Evolutionary conservation across 2,113 vertebrate species (phyloP), one percentile per base, ranked within the genome.

Genomic region (Oncorhynchus gorbuscha): DNA sequence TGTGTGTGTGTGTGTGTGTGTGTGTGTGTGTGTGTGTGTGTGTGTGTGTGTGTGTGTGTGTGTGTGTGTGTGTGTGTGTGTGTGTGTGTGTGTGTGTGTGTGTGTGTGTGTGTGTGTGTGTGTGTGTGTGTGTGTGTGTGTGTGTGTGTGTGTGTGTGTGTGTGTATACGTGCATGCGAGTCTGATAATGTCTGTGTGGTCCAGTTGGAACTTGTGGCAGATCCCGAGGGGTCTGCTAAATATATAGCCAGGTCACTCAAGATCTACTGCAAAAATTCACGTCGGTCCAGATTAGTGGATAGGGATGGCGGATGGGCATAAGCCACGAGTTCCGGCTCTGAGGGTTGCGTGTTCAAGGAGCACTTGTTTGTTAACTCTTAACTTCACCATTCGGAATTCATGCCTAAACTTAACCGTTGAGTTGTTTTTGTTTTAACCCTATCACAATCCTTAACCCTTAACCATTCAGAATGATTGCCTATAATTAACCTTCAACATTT

Each of bases 1-100:
- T 79, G 72, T 26, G 62, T 68, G 64, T 51, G 35, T 32, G 74
- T 77, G 59, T 67, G 59, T 76, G 71, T 78, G 20, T 62, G 28
- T 39, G 18, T 22, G 1, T 16, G 72, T 22, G 3, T 51, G 14
- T 66, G 74, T 69, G 72, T 30, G 74, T 77, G 59, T 67, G 59
- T 76, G 71, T 78, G 20, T 62, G 28, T 39, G 18, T 26, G 1
- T 20, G 72, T 22, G 3, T 51, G 14, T 66, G 74, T 69, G 68
- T 30, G 59, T 67, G 59, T 76, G 71, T 78, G 20, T 62, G 28
- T 28, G 18, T 22, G 1, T 16, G 72, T n/a, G 2, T 51, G 14
- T 67, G 74, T 69, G 48, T 67, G 59, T 76, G 71, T 78, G 20
- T 62, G 28, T 22, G 18, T 22, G 1, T 16, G 72, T n/a, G 3